Percentiles rank a stretch among this genome's conserved stretches.
phyloP scores from a whole-genome alignment of 1,140 invertebrate genomes.

The Eupristina koningsbergeri region DNA sequence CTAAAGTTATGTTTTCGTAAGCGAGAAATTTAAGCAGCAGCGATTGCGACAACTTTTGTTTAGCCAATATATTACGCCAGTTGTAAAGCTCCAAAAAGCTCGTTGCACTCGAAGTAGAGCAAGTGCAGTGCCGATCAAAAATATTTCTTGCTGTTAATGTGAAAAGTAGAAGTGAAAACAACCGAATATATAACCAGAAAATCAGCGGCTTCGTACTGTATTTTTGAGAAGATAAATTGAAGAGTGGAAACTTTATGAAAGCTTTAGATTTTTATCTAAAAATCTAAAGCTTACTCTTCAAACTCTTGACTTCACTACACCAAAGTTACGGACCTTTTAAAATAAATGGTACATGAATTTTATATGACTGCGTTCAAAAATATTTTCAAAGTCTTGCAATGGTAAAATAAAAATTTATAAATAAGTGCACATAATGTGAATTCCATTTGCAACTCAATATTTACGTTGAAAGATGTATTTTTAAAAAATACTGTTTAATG shows the following conservation, averaged over 20 bases:
- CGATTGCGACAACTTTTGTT: slow-evolving; percentile 11
- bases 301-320: background rate
- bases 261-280: background rate
- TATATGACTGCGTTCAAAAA: background rate
- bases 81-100: slow-evolving; percentile 12
- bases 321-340: background rate
- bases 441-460: background rate
- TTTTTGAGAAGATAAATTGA: background rate
- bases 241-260: background rate
- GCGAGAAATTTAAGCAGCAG: background rate
- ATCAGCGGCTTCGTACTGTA: background rate
- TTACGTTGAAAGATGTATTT: background rate
- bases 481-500: background rate
- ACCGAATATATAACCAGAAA: background rate
- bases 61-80: background rate
- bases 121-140: background rate
- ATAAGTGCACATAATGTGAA: background rate
- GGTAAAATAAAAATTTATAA: background rate
- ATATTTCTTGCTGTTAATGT: background rate
- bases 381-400: background rate
- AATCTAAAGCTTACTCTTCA: background rate
- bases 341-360: background rate
- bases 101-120: slow-evolving; percentile 1
- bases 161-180: too few relatives aligned
- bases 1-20: background rate